These are phyloP conservation scores for Ypsolopha scabrella DNA, from an alignment of 2,888 invertebrate genomes.

Conservation along the genomic window DNA sequence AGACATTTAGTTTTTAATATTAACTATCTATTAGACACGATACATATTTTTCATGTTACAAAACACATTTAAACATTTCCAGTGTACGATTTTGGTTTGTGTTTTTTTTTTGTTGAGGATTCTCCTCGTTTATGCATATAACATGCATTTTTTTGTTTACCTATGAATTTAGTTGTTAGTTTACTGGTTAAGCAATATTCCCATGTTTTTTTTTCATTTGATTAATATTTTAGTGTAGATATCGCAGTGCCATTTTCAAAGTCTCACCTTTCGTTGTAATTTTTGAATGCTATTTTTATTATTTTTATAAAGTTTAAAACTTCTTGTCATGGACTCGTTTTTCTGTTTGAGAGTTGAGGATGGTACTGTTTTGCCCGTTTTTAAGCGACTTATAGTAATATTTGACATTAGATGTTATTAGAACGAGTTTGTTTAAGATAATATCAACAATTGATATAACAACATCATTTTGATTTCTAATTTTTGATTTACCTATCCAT, in stretches of 20 bases:
- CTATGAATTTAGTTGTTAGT: constrained; percentile 37
- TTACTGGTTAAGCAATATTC: constrained; percentile 58
- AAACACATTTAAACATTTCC: constrained; percentile 49
- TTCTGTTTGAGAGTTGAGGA: constrained; percentile 28
- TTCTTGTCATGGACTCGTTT: background rate
- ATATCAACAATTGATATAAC: constrained; percentile 4
- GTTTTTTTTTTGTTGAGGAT: constrained; percentile 26
- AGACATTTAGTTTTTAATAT: constrained; percentile 55
- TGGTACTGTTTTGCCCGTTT: constrained; percentile 32
- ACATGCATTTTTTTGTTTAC: constrained; percentile 35
- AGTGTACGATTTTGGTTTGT: constrained; percentile 26
- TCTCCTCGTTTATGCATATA: constrained; percentile 32
- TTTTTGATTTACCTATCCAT: constrained; percentile 13
- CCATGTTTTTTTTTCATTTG: constrained; percentile 38
- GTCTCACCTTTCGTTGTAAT: constrained; percentile 7
- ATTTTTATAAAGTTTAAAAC: constrained; percentile 1
- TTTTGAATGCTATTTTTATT: constrained; percentile 8
- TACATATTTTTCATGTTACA: constrained; percentile 24
- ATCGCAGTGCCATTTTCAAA: constrained; percentile 45
- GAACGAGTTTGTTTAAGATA: constrained; percentile 19
- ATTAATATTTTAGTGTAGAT: constrained; percentile 28
- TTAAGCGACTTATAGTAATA: constrained; percentile 26
- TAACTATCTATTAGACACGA: constrained; percentile 46
- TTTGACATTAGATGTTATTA: constrained; percentile 37
- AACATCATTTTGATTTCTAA: background rate